phyloP scores from a whole-genome alignment of 2,888 invertebrate species.

The Sesia bembeciformis region DNA sequence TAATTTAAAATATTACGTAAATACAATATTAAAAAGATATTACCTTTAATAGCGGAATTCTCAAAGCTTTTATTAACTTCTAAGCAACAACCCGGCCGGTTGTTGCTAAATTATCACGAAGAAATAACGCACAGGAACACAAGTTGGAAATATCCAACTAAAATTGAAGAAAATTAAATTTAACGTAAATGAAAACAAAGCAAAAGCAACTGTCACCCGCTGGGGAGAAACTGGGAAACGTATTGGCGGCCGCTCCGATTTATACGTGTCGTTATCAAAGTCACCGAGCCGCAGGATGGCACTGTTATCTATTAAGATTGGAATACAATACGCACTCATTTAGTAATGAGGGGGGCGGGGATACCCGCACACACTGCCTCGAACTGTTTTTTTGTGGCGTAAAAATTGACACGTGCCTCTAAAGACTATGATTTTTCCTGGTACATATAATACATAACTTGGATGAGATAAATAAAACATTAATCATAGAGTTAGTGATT shows the following conservation, averaged over 20 bases:
- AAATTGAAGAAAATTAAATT: neutral
- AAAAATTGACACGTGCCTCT: no score
- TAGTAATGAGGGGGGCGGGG: neutral
- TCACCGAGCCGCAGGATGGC: neutral
- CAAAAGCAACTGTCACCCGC: constrained; percentile 8
- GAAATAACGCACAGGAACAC: neutral
- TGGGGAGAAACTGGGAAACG: constrained; percentile 41
- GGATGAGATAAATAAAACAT: no score
- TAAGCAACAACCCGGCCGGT: constrained; percentile 68
- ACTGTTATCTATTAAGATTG: neutral
- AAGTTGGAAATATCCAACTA: neutral
- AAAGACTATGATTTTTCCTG: no score
- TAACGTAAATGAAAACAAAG: neutral
- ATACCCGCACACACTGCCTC: neutral
- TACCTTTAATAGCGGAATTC: constrained; percentile 76
- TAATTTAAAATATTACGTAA: no score
- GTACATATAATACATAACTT: no score
- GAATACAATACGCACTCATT: neutral
- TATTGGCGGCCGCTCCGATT: neutral
- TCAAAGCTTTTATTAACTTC: constrained; percentile 71
- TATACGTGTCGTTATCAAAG: neutral
- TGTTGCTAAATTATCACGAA: constrained; percentile 50
- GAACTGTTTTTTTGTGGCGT: neutral
- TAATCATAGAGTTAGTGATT: no score
- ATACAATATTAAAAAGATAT: constrained; percentile 14